Base-by-base conservation (phyloP, 2,797 vertebrate genomes). In the Lepilemur septentrionalis region DNA sequence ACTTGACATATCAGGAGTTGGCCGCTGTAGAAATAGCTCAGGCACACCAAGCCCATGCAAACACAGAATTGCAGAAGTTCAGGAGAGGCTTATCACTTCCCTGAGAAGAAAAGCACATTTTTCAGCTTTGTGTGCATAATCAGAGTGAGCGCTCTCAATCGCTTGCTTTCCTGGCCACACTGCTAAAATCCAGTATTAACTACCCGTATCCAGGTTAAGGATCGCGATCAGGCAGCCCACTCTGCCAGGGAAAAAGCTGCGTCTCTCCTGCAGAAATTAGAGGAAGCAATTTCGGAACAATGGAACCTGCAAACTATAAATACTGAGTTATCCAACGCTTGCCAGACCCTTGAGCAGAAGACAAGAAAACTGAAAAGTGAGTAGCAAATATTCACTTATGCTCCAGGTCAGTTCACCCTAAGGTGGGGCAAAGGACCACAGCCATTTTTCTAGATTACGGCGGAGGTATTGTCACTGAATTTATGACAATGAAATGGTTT, bases 1-100 rank as follows among this genome's bases (percentile, higher is more conserved):
- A 96, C 91, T 72, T 98, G 97, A 96, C 97, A 97, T 97, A 91
- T 86, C 79, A 79, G 88, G 91, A 63, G 65, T 91, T n/a, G 4
- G 20, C 72, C 7, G 25, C 80, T 92, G 57, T 93, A 70, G 98
- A 97, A 96, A 97, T 96, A 98, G 97, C 98, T 98, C 92, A n/a
- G 81, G 92, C 94, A 70, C 69, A 83, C 89, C 73, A 55, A 92
- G 97, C 97, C 93, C 98, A 92, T 97, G 96, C 97, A 97, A 98
- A 97, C 2, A 95, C 97, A 88, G 97, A 97, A 98, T 96, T 98
- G 97, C 98, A 98, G 98, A 98, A 98, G 98, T 98, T 90, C 93
- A 95, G 81, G 32, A 70, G 88, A 97, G 94, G 98, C 97, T 98
- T 98, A 98, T 98, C 98, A 93, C 97, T 98, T 98, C 98, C 93